Conservation (phyloP, 2,888 invertebrate genomes). For the Diarsia mendica region DNA sequence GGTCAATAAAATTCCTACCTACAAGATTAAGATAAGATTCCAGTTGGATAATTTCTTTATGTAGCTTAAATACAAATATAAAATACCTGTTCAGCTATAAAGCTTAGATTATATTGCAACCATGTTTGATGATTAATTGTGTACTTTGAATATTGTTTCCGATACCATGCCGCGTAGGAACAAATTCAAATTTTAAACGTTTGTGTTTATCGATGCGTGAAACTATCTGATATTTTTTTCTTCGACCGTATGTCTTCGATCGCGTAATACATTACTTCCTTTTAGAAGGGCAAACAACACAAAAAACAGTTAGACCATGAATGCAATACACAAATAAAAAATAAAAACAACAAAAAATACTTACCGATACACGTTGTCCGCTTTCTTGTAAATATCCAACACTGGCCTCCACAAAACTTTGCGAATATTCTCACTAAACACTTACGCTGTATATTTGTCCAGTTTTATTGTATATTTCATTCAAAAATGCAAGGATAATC, state of each 20-base stretch:
- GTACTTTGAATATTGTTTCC: slow-evolving; percentile 5
- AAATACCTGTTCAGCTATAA: too few relatives aligned
- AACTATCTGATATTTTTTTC: slow-evolving; percentile 31
- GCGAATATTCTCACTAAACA: slow-evolving; percentile 37
- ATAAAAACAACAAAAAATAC: slow-evolving; percentile 62
- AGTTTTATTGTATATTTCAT: slow-evolving; percentile 49
- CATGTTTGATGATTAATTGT: neutral
- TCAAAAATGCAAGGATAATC: slow-evolving; percentile 53
- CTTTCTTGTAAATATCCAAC: slow-evolving; percentile 23
- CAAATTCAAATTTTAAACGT: slow-evolving; percentile 51
- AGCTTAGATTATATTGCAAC: neutral
- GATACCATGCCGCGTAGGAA: neutral
- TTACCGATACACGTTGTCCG: slow-evolving; percentile 46
- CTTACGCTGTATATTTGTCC: slow-evolving; percentile 33
- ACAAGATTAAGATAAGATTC: slow-evolving; percentile 1
- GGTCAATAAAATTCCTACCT: neutral
- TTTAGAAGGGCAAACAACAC: slow-evolving; percentile 4
- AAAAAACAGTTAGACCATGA: slow-evolving; percentile 23
- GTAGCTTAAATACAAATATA: too few relatives aligned
- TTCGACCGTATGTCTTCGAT: neutral
- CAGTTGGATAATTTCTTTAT: too few relatives aligned
- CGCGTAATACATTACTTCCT: slow-evolving; percentile 34
- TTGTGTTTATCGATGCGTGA: slow-evolving; percentile 42
- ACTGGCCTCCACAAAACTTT: slow-evolving; percentile 18
- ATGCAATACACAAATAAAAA: slow-evolving; percentile 46